Evolutionary conservation across 1,140 invertebrate genomes (phyloP), one percentile per base, ranked within the genome.

Genomic region (Cyphomyrmex costatus): DNA sequence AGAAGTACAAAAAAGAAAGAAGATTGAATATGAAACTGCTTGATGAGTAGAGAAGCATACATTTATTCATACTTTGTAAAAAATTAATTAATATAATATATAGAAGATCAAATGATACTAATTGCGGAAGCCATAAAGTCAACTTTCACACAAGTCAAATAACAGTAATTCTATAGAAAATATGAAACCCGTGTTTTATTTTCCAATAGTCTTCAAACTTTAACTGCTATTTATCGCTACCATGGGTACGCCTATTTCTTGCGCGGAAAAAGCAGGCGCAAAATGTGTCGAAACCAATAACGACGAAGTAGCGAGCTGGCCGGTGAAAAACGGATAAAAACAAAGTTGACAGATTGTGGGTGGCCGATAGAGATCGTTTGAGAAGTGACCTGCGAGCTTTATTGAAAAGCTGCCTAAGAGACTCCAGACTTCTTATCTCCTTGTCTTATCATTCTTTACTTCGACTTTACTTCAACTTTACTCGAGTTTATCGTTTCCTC

Each of bases 381-480:
- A 85, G 79, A 92, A 92, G 85, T 91, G 86, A 88, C 85, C 88
- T 89, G 86, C 84, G 85, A 92, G 91, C 90, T 93, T 94, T 93
- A 94, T 94, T 93, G 92, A 94, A 93, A 94, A 91, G 76, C 90
- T 87, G 76, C 86, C 73, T 66, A 74, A 80, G 71, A 85, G 76
- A 63, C 53, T 78, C 60, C 65, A 86, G 77, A 78, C 71, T 88
- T 79, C 60, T 78, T 74, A 80, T 77, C 73, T 65, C 46, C 46
- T 66, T 49, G 24, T 46, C 60, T 85, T 42, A 65, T 85, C 58
- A 19, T 14, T 14, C 68, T 82, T 74, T 33, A 73, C 24, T 24
- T 24, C 14, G 30, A 60, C 68, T 82, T 74, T 33, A 73, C 24
- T 24, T 24, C 8, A 21, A 60, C 79, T 82, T 58, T 46, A 60